phyloP scores from a whole-genome alignment of 2,888 invertebrate genomes.

The Lasius fuliginosus region DNA sequence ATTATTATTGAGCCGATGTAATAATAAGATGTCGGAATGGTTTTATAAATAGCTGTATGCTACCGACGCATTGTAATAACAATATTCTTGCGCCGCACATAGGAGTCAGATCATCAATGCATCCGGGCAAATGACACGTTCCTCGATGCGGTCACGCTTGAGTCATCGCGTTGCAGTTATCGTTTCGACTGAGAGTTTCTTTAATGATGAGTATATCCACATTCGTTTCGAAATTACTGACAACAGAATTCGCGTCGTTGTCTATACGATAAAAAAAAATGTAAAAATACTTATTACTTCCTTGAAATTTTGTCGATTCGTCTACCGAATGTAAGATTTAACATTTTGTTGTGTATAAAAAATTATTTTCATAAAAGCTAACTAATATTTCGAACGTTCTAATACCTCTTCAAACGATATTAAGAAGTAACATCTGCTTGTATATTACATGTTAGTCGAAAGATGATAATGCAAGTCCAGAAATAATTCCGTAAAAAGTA shows the following conservation, averaged over 20 bases:
- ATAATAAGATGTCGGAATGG: constrained; percentile 23
- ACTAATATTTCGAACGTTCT: background rate
- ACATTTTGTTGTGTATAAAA: background rate
- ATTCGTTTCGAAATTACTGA: constrained; percentile 19
- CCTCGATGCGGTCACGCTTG: constrained; percentile 26
- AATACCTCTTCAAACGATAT: background rate
- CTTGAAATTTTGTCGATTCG: background rate
- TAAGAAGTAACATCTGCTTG: background rate
- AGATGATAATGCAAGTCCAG: background rate
- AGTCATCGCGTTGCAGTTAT: constrained; percentile 36
- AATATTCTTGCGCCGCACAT: constrained; percentile 29
- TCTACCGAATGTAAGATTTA: background rate
- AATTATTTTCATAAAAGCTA: background rate
- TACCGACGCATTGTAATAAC: constrained; percentile 15
- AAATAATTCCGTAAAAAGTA: background rate
- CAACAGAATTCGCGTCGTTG: background rate
- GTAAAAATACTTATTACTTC: background rate
- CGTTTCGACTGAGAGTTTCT: constrained; percentile 19
- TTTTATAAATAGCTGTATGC: constrained; percentile 38
- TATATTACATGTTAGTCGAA: background rate
- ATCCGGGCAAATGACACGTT: constrained; percentile 31
- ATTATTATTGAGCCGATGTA: constrained; percentile 33
- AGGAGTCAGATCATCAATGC: constrained; percentile 46
- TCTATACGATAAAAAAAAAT: background rate
- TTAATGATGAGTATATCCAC: constrained; percentile 4